A percentile compares a stretch with the other conserved stretches of the same genome.
These are phyloP conservation scores for Oceanodroma tethys DNA, from an alignment of 2,113 vertebrate species.

Conservation along the genomic window DNA sequence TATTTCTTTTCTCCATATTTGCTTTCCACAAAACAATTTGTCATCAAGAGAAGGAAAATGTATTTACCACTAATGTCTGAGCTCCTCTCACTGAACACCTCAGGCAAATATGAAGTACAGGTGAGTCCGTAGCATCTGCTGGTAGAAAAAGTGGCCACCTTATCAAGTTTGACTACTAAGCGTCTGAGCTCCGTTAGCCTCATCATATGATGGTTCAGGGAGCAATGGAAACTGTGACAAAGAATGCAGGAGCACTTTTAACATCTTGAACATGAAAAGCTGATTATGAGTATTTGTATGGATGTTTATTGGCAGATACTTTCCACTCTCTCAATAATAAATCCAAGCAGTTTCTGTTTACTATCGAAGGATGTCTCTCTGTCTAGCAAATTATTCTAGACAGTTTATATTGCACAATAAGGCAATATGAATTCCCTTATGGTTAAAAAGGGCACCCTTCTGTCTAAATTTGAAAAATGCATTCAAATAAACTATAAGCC, in stretches of 20 bases:
- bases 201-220: background rate
- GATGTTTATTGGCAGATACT: background rate
- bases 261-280: background rate
- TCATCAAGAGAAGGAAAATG: background rate
- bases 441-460: slow-evolving; percentile 38
- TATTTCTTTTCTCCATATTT: background rate
- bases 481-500: slow-evolving; percentile 47
- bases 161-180: background rate
- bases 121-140: background rate
- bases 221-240: background rate
- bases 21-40: background rate
- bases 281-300: background rate
- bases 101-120: background rate
- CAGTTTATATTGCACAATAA: slow-evolving; percentile 43
- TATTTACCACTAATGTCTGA: background rate
- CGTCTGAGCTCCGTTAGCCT: background rate
- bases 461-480: slow-evolving; percentile 50
- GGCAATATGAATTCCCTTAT: slow-evolving; percentile 33
- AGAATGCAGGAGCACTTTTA: background rate
- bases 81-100: background rate
- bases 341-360: slow-evolving; percentile 44
- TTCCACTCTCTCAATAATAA: background rate
- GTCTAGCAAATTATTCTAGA: slow-evolving; percentile 36
- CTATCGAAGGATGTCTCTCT: background rate
- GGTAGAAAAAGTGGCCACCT: background rate